Percentiles rank a stretch among this genome's conserved stretches.
Conservation (phyloP, 2,888 invertebrate species). For the Drosophila gaucha region DNA sequence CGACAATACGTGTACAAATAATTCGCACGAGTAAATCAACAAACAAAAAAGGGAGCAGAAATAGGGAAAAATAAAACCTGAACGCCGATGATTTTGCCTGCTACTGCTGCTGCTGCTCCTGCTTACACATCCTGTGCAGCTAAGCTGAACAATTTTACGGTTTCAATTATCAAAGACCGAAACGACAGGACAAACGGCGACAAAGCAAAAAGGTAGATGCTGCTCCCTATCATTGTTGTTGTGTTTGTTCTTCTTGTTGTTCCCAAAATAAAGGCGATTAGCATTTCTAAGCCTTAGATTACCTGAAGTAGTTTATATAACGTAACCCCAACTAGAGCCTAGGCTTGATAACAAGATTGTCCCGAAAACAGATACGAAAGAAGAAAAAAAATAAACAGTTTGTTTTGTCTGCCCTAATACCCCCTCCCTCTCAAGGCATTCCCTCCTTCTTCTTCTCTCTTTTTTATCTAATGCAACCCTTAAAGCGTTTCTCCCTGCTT, state of each 20-base stretch:
- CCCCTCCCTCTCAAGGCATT: not conserved
- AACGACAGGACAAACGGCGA: conserved; percentile 58
- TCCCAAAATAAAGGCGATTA: conserved; percentile 76
- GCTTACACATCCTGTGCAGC: conserved; percentile 67
- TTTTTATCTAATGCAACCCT: conserved; percentile 38
- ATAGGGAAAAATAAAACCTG: conserved; percentile 3
- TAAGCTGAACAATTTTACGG: conserved; percentile 76
- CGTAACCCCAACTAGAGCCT: conserved; percentile 23
- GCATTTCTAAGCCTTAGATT: conserved; percentile 80
- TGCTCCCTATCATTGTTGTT: conserved; percentile 16
- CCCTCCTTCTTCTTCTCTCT: conserved; percentile 4
- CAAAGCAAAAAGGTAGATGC: conserved; percentile 74
- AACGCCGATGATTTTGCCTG: conserved; percentile 54
- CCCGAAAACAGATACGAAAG: conserved; percentile 4
- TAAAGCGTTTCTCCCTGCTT: not conserved
- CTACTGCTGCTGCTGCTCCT: conserved; percentile 6
- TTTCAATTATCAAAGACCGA: conserved; percentile 76
- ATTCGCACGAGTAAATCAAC: conserved; percentile 71
- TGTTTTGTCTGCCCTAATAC: conserved; percentile 38
- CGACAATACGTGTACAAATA: conserved; percentile 61
- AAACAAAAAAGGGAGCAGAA: conserved; percentile 30
- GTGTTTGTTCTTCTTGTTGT: conserved; percentile 31
- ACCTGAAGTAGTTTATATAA: conserved; percentile 81
- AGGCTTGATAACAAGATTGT: conserved; percentile 69
- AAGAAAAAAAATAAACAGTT: conserved; percentile 21